Base-by-base conservation (phyloP, 2,797 vertebrate species). In the Acipenser transmontanus region DNA sequence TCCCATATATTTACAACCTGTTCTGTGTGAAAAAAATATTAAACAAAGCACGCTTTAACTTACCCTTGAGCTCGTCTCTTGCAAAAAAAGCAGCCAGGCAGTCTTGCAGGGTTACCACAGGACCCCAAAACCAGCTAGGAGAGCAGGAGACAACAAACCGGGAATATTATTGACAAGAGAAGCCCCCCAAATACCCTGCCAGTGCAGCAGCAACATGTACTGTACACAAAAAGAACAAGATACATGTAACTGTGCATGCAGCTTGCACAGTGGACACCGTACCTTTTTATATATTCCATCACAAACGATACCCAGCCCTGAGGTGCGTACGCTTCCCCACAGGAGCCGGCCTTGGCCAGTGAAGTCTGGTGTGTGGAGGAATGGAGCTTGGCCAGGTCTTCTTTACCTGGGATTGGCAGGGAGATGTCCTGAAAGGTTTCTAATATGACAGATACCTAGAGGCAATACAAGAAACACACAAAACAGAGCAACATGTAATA, bases 341-440 rank as follows among this genome's bases (percentile, higher is more conserved):
- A 99, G 1, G 97, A 97, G 60, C 97, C 95, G 12, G 95, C 93
- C 81, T 99, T 99, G 66, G 98, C 90, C 72, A 99, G 77, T 64
- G 95, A 92, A 1, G 93, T 96, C 85, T 96, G 96, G 81, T 98
- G 97, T 72, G 90, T 95, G 50, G 95, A 88, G 2, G 96, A 98
- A 83, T 99, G 97, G 67, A 99, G 91, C 81, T 97, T 98, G 70
- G 97, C 97, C 76, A 99, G 90, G 82, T 99, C 97, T 81, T 99
- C 97, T 80, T 99, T 99, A 66, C 97, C 97, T 4, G 97, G 97
- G 82, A 99, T 99, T 71, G 97, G 97, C 82, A 99, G 85, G 48
- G 97, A 99, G 73, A 99, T 93, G 84, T 99, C 97, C 87, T 99
- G 97, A 89, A 99, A 99, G 80, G 96, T 98, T 89, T 99, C 97